Evolutionary conservation across 2,888 invertebrate genomes (phyloP), one percentile per base, ranked within the genome.

Genomic region (Pycnomerus fuliginosus): DNA sequence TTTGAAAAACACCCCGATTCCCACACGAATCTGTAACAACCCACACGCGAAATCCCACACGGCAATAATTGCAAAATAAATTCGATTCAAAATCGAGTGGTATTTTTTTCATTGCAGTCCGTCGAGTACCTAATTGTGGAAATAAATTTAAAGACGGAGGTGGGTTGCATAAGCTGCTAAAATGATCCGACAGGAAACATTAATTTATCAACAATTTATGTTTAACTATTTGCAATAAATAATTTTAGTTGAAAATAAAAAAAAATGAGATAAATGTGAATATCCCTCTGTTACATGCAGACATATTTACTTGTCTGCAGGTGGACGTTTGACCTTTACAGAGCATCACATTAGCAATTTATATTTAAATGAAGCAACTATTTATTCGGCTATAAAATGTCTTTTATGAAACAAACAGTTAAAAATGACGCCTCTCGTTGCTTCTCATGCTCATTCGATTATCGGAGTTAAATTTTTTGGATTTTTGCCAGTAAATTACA

Each of bases 341-440:
- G 43, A 52, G 51, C 50, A 50, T 48, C 45, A 42, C 48, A 51
- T 54, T 52, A 54, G 52, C 54, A 56, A 60, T 60, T 58, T 56
- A 55, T 55, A 56, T 60, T 56, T 56, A 56, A 55, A 58, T 60
- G 52, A 56, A 52, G 44, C 35, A 37, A 47, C 48, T 56, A 58
- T 55, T 56, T 54, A 58, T 58, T 59, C 43, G 55, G 41, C 54
- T 39, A 56, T 53, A 57, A 58, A 53, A 52, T 48, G 35, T 51
- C 46, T 41, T 51, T 56, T 50, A 43, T 53, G 47, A 39, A 43
- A 52, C 33, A 48, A 48, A 36, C 43, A 33, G 38, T 22, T 37
- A 37, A 42, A 45, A 45, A 29, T 39, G n/a, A n/a, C n/a, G n/a
- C n/a, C n/a, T n/a, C n/a, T n/a, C n/a, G n/a, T n/a, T n/a, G n/a